phyloP scores from a whole-genome alignment of 2,888 invertebrate genomes.

The Carcina quercana region DNA sequence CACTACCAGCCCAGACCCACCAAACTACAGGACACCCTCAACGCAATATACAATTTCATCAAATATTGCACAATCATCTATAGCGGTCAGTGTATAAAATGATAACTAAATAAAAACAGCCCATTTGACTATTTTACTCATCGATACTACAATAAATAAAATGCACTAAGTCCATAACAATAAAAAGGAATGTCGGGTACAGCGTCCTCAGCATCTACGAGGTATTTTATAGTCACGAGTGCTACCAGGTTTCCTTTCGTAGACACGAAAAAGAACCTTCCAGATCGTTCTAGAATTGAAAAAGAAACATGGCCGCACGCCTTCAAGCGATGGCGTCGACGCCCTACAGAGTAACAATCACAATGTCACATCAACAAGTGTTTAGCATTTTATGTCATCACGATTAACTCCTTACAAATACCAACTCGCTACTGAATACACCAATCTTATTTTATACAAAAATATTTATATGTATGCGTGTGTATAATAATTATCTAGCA shows the following conservation, averaged over 20 bases:
- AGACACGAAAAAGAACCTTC: constrained; percentile 3
- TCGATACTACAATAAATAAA: constrained; percentile 42
- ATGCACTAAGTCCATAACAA: constrained; percentile 35
- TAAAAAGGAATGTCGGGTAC: constrained; percentile 53
- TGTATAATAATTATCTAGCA: constrained; percentile 52
- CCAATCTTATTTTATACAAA: constrained; percentile 68
- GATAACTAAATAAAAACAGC: constrained; percentile 51
- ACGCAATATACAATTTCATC: constrained; percentile 34
- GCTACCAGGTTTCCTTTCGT: constrained; percentile 5
- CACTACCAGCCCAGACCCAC: constrained; percentile 33
- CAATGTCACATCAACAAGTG: constrained; percentile 47
- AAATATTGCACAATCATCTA: constrained; percentile 43
- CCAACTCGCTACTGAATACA: constrained; percentile 67
- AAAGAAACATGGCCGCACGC: constrained; percentile 58
- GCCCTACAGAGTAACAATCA: constrained; percentile 41
- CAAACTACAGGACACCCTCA: constrained; percentile 47
- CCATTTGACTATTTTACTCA: constrained; percentile 54
- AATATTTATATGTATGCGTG: constrained; percentile 64
- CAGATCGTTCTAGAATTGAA: no score
- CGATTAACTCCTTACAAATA: constrained; percentile 51
- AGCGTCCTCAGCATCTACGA: constrained; percentile 29
- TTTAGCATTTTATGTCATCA: constrained; percentile 35
- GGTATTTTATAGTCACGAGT: constrained; percentile 7
- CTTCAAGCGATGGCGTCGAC: constrained; percentile 42
- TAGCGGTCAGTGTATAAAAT: constrained; percentile 39